These are phyloP conservation scores for Falco berigora DNA, from an alignment of 2,797 vertebrate genomes.

Conservation along the genomic window DNA sequence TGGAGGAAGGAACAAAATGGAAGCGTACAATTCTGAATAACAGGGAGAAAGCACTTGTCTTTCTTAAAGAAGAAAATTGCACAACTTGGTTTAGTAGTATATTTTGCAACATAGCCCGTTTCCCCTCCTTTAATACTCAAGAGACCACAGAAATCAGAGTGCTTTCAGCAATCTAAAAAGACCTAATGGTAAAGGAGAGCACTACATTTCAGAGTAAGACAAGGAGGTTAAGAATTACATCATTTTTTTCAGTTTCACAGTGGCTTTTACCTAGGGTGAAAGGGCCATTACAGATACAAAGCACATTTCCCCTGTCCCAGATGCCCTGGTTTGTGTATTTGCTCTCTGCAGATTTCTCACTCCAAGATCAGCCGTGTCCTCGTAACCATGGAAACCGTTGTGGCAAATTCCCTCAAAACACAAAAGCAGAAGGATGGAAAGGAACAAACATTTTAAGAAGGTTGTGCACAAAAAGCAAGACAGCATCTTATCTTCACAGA, in stretches of 20 bases:
- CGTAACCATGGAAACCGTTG: constrained; percentile 56
- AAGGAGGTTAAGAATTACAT: not conserved
- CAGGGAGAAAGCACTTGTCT: not conserved
- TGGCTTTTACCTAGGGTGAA: not conserved
- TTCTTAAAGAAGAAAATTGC: not conserved
- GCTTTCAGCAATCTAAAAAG: not conserved
- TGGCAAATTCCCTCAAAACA: constrained; percentile 51
- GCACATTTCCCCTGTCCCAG: not conserved
- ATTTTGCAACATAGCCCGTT: not conserved
- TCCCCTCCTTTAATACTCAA: not conserved
- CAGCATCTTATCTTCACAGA: not conserved
- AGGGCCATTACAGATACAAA: not conserved
- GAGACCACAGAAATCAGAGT: not conserved
- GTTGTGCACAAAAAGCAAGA: not conserved
- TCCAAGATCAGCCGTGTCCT: not conserved
- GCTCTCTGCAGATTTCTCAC: constrained; percentile 27
- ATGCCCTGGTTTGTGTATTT: constrained; percentile 20
- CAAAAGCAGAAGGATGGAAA: constrained; percentile 5
- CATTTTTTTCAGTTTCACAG: not conserved
- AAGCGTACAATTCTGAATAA: not conserved
- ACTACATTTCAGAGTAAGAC: not conserved
- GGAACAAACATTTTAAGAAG: constrained; percentile 28
- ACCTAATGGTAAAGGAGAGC: not conserved
- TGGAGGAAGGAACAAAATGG: not conserved
- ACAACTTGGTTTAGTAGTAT: not conserved